These are phyloP conservation scores for Mesocricetus auratus DNA, from an alignment of 2,113 vertebrate species.

Conservation along the genomic window DNA sequence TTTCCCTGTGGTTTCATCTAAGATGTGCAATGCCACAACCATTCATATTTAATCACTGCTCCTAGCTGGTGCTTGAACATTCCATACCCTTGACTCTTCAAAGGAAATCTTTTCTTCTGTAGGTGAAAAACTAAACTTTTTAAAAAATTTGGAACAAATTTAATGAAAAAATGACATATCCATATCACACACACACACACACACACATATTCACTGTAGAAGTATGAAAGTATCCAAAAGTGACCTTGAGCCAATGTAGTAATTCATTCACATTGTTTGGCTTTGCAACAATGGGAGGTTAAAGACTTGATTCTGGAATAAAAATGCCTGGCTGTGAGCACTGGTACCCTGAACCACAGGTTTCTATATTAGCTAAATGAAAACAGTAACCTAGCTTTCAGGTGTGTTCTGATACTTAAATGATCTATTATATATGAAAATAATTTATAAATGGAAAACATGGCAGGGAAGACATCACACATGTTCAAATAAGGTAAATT, in stretches of 20 bases:
- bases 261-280: not conserved
- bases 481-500: not conserved
- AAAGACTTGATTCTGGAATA: not conserved
- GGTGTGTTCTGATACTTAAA: not conserved
- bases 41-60: conserved; percentile 62
- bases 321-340: not conserved
- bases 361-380: not conserved
- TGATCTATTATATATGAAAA: not conserved
- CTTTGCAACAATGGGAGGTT: not conserved
- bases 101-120: not conserved
- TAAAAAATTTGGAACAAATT: not conserved
- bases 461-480: not conserved
- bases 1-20: conserved; percentile 34
- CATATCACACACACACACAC: too few species aligned
- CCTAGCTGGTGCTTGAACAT: conserved; percentile 11
- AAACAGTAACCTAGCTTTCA: not conserved
- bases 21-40: not conserved
- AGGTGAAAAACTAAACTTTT: not conserved
- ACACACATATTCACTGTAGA: not conserved
- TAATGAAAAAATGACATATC: not conserved
- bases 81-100: not conserved
- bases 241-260: not conserved
- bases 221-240: not conserved
- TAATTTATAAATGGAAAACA: conserved; percentile 15
- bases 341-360: not conserved